These are phyloP conservation scores for Conus betulinus DNA, from an alignment of 1,140 invertebrate genomes.

Conservation along the genomic window DNA sequence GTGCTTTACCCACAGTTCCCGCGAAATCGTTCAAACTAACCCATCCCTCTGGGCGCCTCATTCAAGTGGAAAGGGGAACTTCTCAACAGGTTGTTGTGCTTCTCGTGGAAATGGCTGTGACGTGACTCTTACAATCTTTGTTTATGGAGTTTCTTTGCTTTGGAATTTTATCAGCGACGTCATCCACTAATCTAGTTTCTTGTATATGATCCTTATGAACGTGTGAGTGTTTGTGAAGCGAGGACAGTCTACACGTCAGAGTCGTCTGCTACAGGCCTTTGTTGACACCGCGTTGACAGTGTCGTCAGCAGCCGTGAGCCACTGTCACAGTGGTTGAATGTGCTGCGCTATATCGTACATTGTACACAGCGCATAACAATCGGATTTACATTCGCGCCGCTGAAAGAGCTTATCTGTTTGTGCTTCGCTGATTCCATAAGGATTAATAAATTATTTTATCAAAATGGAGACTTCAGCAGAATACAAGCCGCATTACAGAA, in stretches of 20 bases:
- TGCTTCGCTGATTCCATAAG: neutral
- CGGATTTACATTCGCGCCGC: slow-evolving; percentile 31
- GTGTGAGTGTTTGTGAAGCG: neutral
- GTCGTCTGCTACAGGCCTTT: slow-evolving; percentile 23
- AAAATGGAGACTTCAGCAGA: slow-evolving; percentile 33
- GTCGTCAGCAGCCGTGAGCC: neutral
- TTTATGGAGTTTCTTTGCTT: slow-evolving; percentile 9
- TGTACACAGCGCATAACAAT: neutral
- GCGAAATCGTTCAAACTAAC: slow-evolving; percentile 36
- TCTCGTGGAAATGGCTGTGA: slow-evolving; percentile 29
- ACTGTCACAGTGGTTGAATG: neutral
- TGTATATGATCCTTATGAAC: neutral
- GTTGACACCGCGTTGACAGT: slow-evolving; percentile 18
- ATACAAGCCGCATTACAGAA: slow-evolving; percentile 51
- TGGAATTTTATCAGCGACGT: neutral
- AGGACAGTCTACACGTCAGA: neutral
- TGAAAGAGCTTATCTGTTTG: neutral
- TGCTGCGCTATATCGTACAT: neutral
- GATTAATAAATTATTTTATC: slow-evolving; percentile 19
- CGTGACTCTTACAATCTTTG: neutral
- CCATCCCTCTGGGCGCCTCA: slow-evolving; percentile 14
- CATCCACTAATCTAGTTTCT: neutral
- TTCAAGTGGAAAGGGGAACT: slow-evolving; percentile 5
- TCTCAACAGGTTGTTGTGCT: neutral
- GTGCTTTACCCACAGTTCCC: slow-evolving; percentile 34